Conservation (phyloP, 2,888 invertebrate species). For the Plagiodera versicolora region DNA sequence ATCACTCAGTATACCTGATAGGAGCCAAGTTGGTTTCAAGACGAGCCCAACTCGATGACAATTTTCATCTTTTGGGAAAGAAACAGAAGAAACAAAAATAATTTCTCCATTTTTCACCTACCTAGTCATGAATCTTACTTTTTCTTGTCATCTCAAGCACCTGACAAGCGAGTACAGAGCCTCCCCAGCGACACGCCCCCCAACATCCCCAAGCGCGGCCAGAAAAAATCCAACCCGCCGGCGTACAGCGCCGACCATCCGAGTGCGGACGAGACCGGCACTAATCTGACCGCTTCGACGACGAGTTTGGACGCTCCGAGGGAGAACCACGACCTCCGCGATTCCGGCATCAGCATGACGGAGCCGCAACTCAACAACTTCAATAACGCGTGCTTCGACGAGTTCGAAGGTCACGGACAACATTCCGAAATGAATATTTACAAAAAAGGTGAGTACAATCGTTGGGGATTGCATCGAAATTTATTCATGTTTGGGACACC, state of each 20-base stretch:
- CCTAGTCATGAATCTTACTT: too few relatives aligned
- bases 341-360: constrained; percentile 58
- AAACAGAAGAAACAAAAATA: too few relatives aligned
- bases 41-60: too few relatives aligned
- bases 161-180: constrained; percentile 59
- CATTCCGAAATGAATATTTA: constrained; percentile 53
- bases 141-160: too few relatives aligned
- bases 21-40: too few relatives aligned
- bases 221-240: constrained; percentile 56
- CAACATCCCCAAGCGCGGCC: constrained; percentile 53
- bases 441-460: not conserved
- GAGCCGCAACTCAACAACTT: constrained; percentile 53
- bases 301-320: constrained; percentile 38
- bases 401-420: constrained; percentile 50
- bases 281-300: constrained; percentile 47
- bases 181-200: constrained; percentile 52
- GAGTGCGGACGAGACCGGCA: constrained; percentile 53
- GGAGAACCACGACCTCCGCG: constrained; percentile 57
- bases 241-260: constrained; percentile 57
- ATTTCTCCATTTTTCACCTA: too few relatives aligned
- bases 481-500: too few relatives aligned
- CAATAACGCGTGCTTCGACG: constrained; percentile 53
- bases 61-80: too few relatives aligned
- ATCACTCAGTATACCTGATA: too few relatives aligned
- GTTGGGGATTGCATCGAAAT: too few relatives aligned